Evolutionary conservation across 2,797 vertebrate species (phyloP), one percentile per base, ranked within the genome.

Genomic region (Danio aesculapii): DNA sequence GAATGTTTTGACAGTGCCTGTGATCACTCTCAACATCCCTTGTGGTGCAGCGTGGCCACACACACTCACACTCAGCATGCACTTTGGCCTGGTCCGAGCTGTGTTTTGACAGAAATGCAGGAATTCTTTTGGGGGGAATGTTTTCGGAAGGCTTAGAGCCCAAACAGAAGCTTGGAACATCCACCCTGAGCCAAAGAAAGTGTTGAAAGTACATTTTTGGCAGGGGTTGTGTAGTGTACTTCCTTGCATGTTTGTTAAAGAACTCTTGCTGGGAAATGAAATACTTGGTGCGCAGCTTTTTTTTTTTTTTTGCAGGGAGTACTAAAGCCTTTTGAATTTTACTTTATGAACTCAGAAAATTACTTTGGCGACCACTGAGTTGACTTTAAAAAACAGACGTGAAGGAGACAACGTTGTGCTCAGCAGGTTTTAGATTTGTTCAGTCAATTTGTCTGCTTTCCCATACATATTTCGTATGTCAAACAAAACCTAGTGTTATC

Each of bases 21-120:
- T 41, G 62, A 57, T 64, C 43, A 49, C 73, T 61, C 58, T 30
- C 76, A 50, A 13, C 71, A 41, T 63, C 72, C 50, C 71, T 41
- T 64, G 57, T 41, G 81, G 69, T 50, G 64, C 2, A 5, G 44
- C n/a, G 52, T n/a, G 41, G 52, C 43, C 78, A 66, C 78, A 80
- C 77, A 53, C 61, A 52, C 58, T 17, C 74, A 76, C 12, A 46
- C 62, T 21, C 61, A 11, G 30, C 77, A 44, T 83, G 67, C 70
- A 57, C 82, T 88, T 86, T 85, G 83, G 75, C 85, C 83, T 72
- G 74, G 50, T 66, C 69, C 6, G 74, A 19, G 19, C 49, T 44
- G 70, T 84, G 85, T 86, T 91, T 87, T 80, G 70, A 83, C 79
- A 84, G 83, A 85, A 81, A 86, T 84, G 83, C 30, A 44, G 64